Conservation (phyloP, 1,140 invertebrate genomes). For the Scaptomyza graminum region DNA sequence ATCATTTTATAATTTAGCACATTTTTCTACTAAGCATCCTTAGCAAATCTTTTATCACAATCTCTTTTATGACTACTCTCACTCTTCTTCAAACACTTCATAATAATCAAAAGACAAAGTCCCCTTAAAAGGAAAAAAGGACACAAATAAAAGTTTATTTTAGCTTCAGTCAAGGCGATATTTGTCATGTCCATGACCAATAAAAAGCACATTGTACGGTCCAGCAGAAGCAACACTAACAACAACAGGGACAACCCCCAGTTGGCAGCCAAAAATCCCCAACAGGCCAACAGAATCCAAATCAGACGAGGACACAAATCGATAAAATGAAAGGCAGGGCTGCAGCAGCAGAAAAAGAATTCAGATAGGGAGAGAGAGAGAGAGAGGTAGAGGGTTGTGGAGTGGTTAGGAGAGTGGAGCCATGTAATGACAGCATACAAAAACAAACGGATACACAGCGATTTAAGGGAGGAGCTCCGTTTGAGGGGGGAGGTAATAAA, state of each 20-base stretch:
- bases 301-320: constrained; percentile 55
- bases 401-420: not conserved
- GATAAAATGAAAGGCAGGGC: constrained; percentile 65
- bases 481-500: not conserved
- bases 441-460: constrained; percentile 28
- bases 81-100: constrained; percentile 25
- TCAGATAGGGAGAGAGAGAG: constrained; percentile 14
- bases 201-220: constrained; percentile 74
- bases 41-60: not conserved
- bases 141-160: constrained; percentile 19
- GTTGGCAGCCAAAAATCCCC: constrained; percentile 49
- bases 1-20: not conserved
- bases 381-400: not conserved
- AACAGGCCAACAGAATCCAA: constrained; percentile 42
- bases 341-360: constrained; percentile 25
- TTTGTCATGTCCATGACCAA: constrained; percentile 56
- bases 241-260: constrained; percentile 31
- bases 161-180: constrained; percentile 42
- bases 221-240: constrained; percentile 31
- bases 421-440: constrained; percentile 33
- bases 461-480: not conserved
- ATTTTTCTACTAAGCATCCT: not conserved
- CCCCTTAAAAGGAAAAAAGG: not conserved
- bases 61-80: not conserved
- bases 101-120: not conserved